Base-by-base conservation (phyloP, 2,113 vertebrate species). In the Eulemur rufifrons region DNA sequence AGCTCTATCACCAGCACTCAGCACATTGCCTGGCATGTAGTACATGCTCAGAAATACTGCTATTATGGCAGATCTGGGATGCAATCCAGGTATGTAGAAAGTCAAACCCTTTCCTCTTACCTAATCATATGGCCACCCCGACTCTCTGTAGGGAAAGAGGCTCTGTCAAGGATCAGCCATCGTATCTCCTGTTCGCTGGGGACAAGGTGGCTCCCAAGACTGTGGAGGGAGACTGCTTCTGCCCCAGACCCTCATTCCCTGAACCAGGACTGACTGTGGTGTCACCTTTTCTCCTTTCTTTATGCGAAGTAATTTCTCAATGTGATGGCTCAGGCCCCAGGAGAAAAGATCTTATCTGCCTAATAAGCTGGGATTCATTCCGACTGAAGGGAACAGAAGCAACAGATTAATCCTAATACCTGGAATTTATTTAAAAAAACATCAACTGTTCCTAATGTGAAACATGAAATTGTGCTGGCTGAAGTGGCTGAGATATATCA, bases 261-360 rank as follows among this genome's bases (percentile, higher is more conserved):
- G 92, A 32, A 92, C 80, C 66, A 66, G 50, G 61, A 86, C 94
- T 89, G 92, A 96, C 74, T 92, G 84, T 11, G 64, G 80, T 64
- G 39, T 81, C 88, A 87, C 15, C 76, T 78, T 78, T 13, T 82
- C 80, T 95, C 50, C 52, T 54, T 95, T 93, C 94, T 97, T 76
- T 66, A 68, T 95, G 47, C 68, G 54, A 93, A 86, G 80, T 29
- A 34, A 87, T 92, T 73, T 95, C 68, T 94, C 97, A 97, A 89
- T 21, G 50, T 80, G 1, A 90, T 73, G 89, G 52, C 73, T 86
- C 52, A 77, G 85, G 37, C 37, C 76, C 71, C 1, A 0, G 14
- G 27, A 92, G 5, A 5, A 92, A 66, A 97, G 59, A 77, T 86
- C 69, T 93, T 68, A 86, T 92, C 71, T 95, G 42, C 54, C n/a